These are phyloP conservation scores for Theocolax elegans DNA, from an alignment of 1,140 invertebrate species.

Conservation along the genomic window DNA sequence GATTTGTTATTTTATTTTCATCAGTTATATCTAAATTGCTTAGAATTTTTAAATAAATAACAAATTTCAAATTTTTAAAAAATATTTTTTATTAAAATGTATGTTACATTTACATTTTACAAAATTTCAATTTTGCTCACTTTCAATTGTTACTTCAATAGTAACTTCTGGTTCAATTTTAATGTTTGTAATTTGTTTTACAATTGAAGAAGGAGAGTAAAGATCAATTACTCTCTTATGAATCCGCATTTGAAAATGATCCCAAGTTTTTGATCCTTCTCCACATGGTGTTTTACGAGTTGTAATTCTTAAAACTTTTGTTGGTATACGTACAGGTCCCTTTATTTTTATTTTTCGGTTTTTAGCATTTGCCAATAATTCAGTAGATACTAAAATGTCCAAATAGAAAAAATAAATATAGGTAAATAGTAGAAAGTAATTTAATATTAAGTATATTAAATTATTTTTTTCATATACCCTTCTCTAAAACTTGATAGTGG, in stretches of 20 bases:
- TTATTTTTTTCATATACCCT: conserved; percentile 71
- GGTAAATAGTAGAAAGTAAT: not conserved
- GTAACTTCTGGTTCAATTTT: conserved; percentile 99
- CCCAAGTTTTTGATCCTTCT: conserved; percentile 99
- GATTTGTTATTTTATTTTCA: no score
- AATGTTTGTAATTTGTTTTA: conserved; percentile 99
- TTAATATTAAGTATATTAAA: not conserved
- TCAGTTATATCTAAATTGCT: no score
- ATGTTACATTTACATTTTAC: not conserved
- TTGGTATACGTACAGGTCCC: conserved; percentile 96
- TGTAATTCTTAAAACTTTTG: conserved; percentile 94
- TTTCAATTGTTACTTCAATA: conserved; percentile 98
- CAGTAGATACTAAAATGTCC: conserved; percentile 89
- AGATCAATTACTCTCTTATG: conserved; percentile 99
- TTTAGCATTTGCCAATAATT: conserved; percentile 95
- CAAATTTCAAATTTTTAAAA: no score
- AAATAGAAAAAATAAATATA: conserved; percentile 15
- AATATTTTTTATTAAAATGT: not conserved
- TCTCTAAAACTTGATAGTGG: conserved; percentile 97
- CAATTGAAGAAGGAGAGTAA: conserved; percentile 96
- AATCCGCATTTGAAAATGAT: conserved; percentile 97
- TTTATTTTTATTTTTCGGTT: conserved; percentile 97
- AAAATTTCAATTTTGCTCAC: conserved; percentile 71
- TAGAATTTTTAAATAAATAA: no score
- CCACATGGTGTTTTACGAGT: conserved; percentile 99